Conservation (phyloP, 1,140 invertebrate genomes). For the Drosophila erecta region DNA sequence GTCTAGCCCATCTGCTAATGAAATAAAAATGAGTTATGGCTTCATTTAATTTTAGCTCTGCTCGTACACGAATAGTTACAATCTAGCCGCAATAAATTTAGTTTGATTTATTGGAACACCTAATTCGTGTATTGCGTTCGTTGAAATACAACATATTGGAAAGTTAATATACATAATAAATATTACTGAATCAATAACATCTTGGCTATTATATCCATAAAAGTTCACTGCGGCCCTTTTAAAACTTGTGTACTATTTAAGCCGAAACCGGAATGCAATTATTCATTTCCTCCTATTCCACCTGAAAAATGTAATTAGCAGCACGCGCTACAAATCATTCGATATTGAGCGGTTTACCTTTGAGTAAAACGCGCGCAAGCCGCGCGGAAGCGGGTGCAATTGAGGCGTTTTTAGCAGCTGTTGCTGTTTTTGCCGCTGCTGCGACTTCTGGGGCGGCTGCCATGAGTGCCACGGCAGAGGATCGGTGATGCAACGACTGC, state of each 20-base stretch:
- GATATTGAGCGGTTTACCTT: conserved; percentile 43
- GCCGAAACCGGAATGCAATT: too few species aligned
- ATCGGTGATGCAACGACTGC: conserved; percentile 53
- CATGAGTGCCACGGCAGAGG: conserved; percentile 2
- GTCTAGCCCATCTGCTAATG: neutral
- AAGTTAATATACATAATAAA: too few species aligned
- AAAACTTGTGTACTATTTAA: too few species aligned
- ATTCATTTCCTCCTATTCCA: too few species aligned
- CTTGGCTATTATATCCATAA: too few species aligned
- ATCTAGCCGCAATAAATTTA: neutral
- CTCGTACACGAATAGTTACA: neutral
- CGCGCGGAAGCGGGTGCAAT: conserved; percentile 9
- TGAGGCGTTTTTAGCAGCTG: neutral
- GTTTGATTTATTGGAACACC: neutral
- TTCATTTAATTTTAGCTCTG: neutral
- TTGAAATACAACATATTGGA: neutral
- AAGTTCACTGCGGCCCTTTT: too few species aligned
- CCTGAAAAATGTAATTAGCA: neutral
- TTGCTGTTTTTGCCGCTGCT: conserved; percentile 4
- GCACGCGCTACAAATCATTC: conserved; percentile 42
- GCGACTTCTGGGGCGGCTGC: conserved; percentile 16
- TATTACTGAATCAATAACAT: too few species aligned
- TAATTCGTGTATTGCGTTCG: neutral
- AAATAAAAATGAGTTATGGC: neutral
- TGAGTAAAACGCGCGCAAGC: conserved; percentile 8